These are phyloP conservation scores for Drosophila elegans DNA, from an alignment of 1,140 invertebrate genomes.

Conservation along the genomic window DNA sequence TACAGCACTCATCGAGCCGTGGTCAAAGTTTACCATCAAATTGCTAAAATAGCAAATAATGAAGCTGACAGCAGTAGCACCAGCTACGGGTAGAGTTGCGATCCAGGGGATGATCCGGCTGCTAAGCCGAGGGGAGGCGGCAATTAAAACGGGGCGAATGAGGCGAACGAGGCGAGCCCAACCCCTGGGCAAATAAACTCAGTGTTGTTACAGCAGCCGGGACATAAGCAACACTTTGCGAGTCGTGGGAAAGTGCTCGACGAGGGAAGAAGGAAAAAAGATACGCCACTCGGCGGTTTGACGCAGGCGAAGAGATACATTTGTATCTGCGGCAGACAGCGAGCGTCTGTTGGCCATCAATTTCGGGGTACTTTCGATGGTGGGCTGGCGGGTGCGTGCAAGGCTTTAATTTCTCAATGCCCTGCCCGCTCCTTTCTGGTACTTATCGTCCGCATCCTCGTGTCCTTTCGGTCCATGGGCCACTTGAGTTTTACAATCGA, in stretches of 20 bases:
- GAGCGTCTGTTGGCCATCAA: slow-evolving; percentile 80
- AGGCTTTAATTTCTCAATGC: slow-evolving; percentile 79
- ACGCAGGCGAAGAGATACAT: slow-evolving; percentile 71
- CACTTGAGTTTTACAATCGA: slow-evolving; percentile 77
- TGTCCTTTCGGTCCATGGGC: slow-evolving; percentile 16
- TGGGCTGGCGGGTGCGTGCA: slow-evolving; percentile 52
- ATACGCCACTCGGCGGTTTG: slow-evolving; percentile 70
- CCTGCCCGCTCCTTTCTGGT: slow-evolving; percentile 37
- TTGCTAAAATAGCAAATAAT: slow-evolving; percentile 84
- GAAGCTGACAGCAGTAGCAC: slow-evolving; percentile 68
- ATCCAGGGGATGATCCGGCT: slow-evolving; percentile 71
- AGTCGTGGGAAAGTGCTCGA: slow-evolving; percentile 66
- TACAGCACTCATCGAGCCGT: slow-evolving; percentile 52
- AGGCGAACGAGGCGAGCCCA: slow-evolving; percentile 2
- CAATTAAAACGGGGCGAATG: slow-evolving; percentile 74
- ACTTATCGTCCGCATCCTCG: slow-evolving; percentile 59
- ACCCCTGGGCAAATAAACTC: slow-evolving; percentile 10
- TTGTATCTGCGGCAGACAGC: slow-evolving; percentile 74
- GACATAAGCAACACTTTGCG: slow-evolving; percentile 71
- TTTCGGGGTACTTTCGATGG: slow-evolving; percentile 56
- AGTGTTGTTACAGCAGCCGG: slow-evolving; percentile 58
- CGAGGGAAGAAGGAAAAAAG: slow-evolving; percentile 23
- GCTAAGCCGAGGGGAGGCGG: slow-evolving; percentile 70
- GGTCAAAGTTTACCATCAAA: slow-evolving; percentile 79
- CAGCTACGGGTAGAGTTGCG: background rate